Conservation (phyloP, 2,113 vertebrate species). For the Cephalopholis sonnerati region DNA sequence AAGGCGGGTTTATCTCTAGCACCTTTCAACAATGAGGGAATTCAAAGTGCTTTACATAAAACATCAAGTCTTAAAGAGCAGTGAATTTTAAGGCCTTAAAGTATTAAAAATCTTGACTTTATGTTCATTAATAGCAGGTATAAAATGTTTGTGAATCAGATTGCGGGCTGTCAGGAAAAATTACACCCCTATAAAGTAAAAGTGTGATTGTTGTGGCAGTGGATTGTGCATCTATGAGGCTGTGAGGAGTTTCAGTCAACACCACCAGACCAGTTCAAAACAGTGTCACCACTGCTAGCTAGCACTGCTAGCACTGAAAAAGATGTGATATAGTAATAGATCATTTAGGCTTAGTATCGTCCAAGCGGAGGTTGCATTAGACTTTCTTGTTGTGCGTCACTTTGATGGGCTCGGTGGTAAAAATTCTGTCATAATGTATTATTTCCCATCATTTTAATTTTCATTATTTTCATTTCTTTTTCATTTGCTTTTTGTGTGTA, state of each 20-base stretch:
- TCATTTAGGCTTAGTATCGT: no score
- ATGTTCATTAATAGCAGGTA: neutral
- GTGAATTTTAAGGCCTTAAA: neutral
- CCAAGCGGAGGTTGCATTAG: no score
- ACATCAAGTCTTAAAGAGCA: neutral
- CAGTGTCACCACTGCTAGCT: neutral
- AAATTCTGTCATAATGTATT: no score
- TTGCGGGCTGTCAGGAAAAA: neutral
- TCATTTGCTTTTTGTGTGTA: no score
- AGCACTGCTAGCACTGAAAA: no score
- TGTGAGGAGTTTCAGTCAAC: neutral
- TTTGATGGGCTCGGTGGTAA: no score
- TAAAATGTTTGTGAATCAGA: no score
- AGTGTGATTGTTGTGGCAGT: neutral
- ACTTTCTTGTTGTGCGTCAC: no score
- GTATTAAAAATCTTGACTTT: neutral
- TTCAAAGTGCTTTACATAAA: neutral
- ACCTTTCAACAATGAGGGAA: neutral
- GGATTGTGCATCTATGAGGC: neutral
- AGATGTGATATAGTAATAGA: no score
- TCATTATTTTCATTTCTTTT: no score
- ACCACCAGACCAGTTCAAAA: neutral
- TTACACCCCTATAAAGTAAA: neutral
- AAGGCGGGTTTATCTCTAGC: no score
- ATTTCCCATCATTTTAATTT: no score